Evolutionary conservation across 2,888 invertebrate genomes (phyloP), one percentile per base, ranked within the genome.

Genomic region (Polylopha cassiicola): DNA sequence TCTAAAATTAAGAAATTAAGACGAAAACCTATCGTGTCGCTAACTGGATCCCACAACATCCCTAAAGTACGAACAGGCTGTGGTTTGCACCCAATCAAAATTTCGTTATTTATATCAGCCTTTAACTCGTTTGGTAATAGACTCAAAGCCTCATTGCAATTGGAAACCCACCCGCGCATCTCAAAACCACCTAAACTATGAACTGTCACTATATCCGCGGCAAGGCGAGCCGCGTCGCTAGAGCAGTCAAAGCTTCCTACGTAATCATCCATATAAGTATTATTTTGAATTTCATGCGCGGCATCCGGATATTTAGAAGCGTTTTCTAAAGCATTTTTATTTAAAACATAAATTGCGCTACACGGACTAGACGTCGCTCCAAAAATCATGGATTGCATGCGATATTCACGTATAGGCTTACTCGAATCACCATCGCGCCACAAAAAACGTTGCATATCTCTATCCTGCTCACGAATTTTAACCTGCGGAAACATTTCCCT

Each of bases 401-500:
- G 5, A 18, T 10, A 17, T 11, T 17, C 26, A 4, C 6, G 3
- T 17, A 17, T 23, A 4, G 18, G 11, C 10, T 7, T 8, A 4
- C 11, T 10, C 8, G 16, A 14, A 14, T 8, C 11, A 14, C 11
- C 18, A 3, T 34, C 20, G 4, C 32, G n/a, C 37, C 33, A 37
- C 6, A 43, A 16, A 29, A 38, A 43, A 2, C 38, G 14, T n/a
- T 16, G 27, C 1, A 26, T 22, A 5, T 38, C 21, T 1, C 22
- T 28, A 7, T 38, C 43, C 3, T 30, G 11, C 1, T 24, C 15
- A 18, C 18, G 5, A 6, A 44, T 31, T 11, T 28, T 20, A 7
- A 44, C 11, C 16, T 18, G 39, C 2, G 14, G 30, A 31, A 44
- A 44, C 44, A 44, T 44, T 4, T 43, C 43, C 4, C 16, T 26